Base-by-base conservation (phyloP, 2,797 vertebrate genomes). In the Phrynocephalus forsythii region DNA sequence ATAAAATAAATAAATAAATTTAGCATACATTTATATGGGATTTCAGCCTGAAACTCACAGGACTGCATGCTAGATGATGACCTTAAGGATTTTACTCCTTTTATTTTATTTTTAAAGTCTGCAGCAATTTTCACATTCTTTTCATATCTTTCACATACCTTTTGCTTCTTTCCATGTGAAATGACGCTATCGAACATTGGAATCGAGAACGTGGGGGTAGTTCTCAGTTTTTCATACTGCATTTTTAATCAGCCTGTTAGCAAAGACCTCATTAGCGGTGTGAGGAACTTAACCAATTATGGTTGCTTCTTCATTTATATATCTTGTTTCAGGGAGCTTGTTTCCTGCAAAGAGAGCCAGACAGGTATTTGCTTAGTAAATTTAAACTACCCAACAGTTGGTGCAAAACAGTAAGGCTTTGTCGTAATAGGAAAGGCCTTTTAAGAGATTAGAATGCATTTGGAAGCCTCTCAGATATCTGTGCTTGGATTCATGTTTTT, bases 181-280 rank as follows among this genome's bases (percentile, higher is more conserved):
- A 73, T 79, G 69, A 79, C 44, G 24, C 10, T 30, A 24, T 44
- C 50, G 52, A 84, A 83, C 18, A 72, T 69, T 82, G 38, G 15
- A 2, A 16, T 3, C 2, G 15, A 18, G 16, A 30, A 50, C 20
- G 38, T 2, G 18, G 22, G 18, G 9, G 38, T 50, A 38, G 26
- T 4, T 56, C 80, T 83, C 73, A 38, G 80, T 69, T 83, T 84
- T 79, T 66, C 67, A n/a, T 66, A 66, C 68, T 84, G 77, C 68
- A 88, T 88, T 84, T 84, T 84, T 88, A 88, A 88, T 88, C 78
- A 80, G 77, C 10, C 28, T 52, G 52, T 80, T 80, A 84, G 79
- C 26, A 82, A 26, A 13, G 60, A 73, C 75, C 77, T 88, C 77
- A 85, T 84, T 81, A 80, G 44, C 15, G 11, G 69, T 48, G 30